Conservation (phyloP, 2,113 vertebrate species). For the Hyla sarda region DNA sequence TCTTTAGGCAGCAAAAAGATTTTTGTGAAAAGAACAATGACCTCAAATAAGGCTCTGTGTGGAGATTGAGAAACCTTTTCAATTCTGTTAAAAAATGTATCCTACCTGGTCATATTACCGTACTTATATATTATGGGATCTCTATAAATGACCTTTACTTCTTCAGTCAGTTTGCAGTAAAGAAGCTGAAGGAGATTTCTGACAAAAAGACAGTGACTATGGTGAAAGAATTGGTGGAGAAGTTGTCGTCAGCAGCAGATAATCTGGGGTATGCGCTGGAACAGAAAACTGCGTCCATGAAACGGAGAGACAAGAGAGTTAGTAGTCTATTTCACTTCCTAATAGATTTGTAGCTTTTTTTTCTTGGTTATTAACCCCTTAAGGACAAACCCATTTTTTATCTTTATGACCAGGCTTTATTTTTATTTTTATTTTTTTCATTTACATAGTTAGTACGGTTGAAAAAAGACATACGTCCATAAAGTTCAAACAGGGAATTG, state of each 20-base stretch:
- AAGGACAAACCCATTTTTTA: too few species aligned
- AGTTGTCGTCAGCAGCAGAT: conserved; percentile 79
- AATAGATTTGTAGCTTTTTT: conserved; percentile 29
- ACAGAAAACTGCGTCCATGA: conserved; percentile 88
- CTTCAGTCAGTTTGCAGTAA: conserved; percentile 83
- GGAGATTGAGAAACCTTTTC: background rate
- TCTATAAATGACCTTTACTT: conserved; percentile 54
- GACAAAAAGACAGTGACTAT: conserved; percentile 74
- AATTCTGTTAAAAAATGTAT: background rate
- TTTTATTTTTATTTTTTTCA: too few species aligned
- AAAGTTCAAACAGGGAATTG: too few species aligned
- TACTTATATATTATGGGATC: background rate
- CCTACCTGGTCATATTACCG: background rate
- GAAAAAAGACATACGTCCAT: too few species aligned
- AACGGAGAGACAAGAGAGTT: conserved; percentile 91
- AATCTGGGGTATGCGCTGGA: conserved; percentile 84
- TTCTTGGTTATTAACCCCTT: background rate
- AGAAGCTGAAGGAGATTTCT: conserved; percentile 80
- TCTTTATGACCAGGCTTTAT: too few species aligned
- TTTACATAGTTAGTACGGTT: too few species aligned
- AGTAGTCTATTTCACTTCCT: conserved; percentile 30
- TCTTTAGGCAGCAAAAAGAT: background rate
- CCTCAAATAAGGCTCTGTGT: background rate
- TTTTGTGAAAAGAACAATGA: background rate
- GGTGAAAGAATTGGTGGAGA: conserved; percentile 80